Base-by-base conservation (phyloP, 2,113 vertebrate genomes). In the Paradisaea rubra region DNA sequence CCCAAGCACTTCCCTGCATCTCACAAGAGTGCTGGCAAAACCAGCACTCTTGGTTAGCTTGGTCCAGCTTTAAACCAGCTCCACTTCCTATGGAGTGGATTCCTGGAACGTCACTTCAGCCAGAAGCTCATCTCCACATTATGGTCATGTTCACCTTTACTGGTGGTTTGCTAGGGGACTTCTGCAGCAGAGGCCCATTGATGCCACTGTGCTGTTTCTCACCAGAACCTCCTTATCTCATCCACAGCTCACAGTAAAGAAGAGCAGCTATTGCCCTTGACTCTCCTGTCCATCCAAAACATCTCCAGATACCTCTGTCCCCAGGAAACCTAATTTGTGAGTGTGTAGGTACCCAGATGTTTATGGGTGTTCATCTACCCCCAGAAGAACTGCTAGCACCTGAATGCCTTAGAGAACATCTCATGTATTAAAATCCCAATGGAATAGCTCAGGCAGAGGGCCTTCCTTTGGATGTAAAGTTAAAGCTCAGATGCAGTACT, bases 341-440 rank as follows among this genome's bases (percentile, higher is more conserved):
- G 20, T 4, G 1, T 31, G 16, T 9, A 64, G 35, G 25, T 28
- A 60, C 28, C 28, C 39, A 52, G 22, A 52, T 35, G 8, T 18
- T 61, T 30, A 21, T 9, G 9, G 16, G 15, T 41, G 47, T 47
- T 57, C 3, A 1, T 7, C 39, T 56, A 21, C 2, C 4, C 50
- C 18, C 17, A 37, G 28, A 65, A 88, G 54, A 88, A 49, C 41
- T 49, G 37, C 24, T 61, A 53, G 16, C 10, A 60, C 17, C 28
- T 77, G 17, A 72, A 56, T 1, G 0, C 23, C 21, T 71, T 41
- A 61, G 14, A 44, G 11, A 60, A 8, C 7, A 17, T 13, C 30
- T 61, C 1, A 1, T 2, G 2, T 37, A 33, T 42, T 22, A 73
- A 76, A 61, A 57, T 23, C 31, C 27, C 24, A 39, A 0, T 7